phyloP scores from a whole-genome alignment of 2,113 vertebrate genomes.

The Hystrix brachyura region DNA sequence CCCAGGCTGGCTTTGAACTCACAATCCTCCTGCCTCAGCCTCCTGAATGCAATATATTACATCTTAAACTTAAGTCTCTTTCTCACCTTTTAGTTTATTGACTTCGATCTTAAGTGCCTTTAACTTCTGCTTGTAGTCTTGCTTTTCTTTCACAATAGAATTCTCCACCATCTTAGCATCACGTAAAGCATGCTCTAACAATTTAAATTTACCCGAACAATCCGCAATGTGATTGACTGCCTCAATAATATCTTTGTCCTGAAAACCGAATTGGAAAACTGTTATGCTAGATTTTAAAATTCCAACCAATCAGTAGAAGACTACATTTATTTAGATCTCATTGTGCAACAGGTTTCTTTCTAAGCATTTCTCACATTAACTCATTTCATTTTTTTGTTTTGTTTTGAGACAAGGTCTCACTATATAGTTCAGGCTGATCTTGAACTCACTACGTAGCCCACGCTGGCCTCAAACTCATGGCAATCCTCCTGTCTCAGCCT shows the following conservation, averaged over 20 bases:
- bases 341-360: rapidly evolving
- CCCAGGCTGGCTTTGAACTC: not conserved
- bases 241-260: slow-evolving; percentile 93
- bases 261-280: slow-evolving; percentile 25
- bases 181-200: slow-evolving; percentile 85
- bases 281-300: not conserved
- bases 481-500: too few species aligned
- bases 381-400: not conserved
- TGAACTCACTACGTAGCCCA: too few species aligned
- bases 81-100: slow-evolving; percentile 90
- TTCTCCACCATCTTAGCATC: slow-evolving; percentile 85
- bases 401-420: too few species aligned
- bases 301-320: not conserved
- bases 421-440: too few species aligned
- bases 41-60: not conserved
- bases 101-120: slow-evolving; percentile 87
- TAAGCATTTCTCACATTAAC: not conserved
- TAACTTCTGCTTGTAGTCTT: slow-evolving; percentile 88
- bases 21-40: not conserved
- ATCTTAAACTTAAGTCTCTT: not conserved
- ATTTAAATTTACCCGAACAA: slow-evolving; percentile 88
- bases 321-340: not conserved
- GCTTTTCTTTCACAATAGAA: slow-evolving; percentile 87
- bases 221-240: slow-evolving; percentile 90
- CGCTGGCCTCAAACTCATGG: too few species aligned